Evolutionary conservation across 2,797 vertebrate species (phyloP).

Genomic region (Phataginus tricuspis): DNA sequence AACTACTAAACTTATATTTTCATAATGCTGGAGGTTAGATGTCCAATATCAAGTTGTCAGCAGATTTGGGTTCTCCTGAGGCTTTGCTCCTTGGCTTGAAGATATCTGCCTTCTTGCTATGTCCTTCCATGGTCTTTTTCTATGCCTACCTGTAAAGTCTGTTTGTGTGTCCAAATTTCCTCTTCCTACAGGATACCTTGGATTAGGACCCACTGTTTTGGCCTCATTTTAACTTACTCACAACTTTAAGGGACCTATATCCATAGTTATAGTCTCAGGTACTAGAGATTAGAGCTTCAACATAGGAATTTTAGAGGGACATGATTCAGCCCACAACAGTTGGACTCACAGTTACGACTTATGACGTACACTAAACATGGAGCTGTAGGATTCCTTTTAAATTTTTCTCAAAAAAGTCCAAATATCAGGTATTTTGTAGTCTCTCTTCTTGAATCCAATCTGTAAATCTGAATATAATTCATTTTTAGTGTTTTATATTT

Average conservation of each 20-base stretch:
- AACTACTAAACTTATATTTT: background rate
- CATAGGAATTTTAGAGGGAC: background rate
- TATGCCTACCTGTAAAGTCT: rapidly evolving
- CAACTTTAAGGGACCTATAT: background rate
- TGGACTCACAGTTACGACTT: background rate
- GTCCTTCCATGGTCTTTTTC: background rate
- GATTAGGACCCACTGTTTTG: background rate
- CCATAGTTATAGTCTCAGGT: background rate
- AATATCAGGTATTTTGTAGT: background rate
- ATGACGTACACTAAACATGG: background rate
- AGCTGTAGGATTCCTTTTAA: background rate
- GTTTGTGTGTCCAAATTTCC: background rate
- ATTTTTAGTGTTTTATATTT: background rate
- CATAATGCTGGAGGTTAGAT: background rate
- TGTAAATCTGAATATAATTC: background rate
- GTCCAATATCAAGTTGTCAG: background rate
- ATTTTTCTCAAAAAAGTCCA: background rate
- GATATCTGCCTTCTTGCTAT: background rate
- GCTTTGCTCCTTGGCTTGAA: background rate
- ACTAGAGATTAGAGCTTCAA: background rate
- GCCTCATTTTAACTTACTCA: background rate
- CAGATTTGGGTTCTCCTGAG: background rate
- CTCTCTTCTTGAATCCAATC: background rate
- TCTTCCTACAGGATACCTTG: background rate
- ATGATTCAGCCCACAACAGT: background rate